Percentiles rank a stretch among this genome's conserved stretches.
Evolutionary conservation across 2,888 invertebrate species (phyloP).

Genomic region (Eristalis tenax): DNA sequence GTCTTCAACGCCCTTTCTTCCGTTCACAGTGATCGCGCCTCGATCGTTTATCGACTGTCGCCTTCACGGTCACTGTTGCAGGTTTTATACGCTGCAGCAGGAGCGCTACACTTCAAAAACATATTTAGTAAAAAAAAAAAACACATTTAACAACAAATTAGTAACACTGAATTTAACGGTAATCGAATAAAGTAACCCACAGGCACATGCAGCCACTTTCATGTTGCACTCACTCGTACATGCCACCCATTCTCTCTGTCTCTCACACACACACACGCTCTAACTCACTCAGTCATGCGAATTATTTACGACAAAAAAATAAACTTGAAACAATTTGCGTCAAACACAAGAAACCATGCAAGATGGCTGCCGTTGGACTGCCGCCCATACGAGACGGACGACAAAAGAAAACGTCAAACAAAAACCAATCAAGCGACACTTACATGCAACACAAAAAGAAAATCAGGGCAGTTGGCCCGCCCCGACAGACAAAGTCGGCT

Average conservation of each 20-base stretch:
- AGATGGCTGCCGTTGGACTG: not conserved
- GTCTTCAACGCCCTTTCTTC: no score
- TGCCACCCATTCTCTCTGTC: not conserved
- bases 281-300: constrained; percentile 5
- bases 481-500: constrained; percentile 17
- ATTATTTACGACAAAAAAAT: constrained; percentile 15
- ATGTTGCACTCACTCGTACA: not conserved
- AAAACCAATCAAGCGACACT: constrained; percentile 52
- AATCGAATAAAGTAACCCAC: not conserved
- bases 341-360: not conserved
- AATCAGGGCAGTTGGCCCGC: constrained; percentile 11
- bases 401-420: not conserved
- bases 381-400: no score
- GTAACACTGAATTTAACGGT: not conserved
- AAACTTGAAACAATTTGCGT: not conserved
- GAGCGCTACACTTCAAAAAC: not conserved
- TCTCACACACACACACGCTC: not conserved
- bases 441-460: constrained; percentile 67
- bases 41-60: no score
- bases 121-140: not conserved
- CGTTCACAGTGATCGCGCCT: no score
- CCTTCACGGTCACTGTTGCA: no score
- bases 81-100: no score
- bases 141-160: not conserved
- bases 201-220: not conserved